Evolutionary conservation across 2,113 vertebrate genomes (phyloP).

Genomic region (Serinus canaria): DNA sequence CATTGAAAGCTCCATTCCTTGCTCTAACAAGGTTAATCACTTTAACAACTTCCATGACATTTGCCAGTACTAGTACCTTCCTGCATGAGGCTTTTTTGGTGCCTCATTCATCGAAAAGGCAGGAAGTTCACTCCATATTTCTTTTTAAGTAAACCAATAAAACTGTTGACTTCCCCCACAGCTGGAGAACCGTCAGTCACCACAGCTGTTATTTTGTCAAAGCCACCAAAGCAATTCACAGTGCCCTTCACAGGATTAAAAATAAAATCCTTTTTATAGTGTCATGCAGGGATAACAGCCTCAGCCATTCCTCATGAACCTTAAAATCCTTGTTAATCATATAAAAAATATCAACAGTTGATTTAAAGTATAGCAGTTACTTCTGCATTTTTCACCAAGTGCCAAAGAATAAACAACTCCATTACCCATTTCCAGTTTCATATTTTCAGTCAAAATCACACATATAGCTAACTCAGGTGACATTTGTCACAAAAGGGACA

Average conservation of each 20-base stretch:
- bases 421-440: constrained; percentile 30
- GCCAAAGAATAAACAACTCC: not conserved
- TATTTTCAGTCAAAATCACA: constrained; percentile 42
- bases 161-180: constrained; percentile 23
- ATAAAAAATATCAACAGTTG: constrained; percentile 42
- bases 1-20: not conserved
- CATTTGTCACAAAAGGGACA: constrained; percentile 29
- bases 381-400: constrained; percentile 39
- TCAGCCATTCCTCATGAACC: constrained; percentile 49
- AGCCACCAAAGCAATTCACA: constrained; percentile 61
- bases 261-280: constrained; percentile 63
- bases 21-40: constrained; percentile 58
- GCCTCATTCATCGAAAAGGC: constrained; percentile 32
- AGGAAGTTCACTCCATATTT: constrained; percentile 64
- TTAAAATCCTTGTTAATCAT: constrained; percentile 75
- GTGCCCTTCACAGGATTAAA: constrained; percentile 68
- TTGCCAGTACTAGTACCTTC: constrained; percentile 30
- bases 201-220: constrained; percentile 67
- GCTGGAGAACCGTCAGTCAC: constrained; percentile 61
- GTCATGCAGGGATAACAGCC: constrained; percentile 11
- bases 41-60: constrained; percentile 59
- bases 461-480: constrained; percentile 4
- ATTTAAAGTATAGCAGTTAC: constrained; percentile 21
- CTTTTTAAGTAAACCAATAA: constrained; percentile 69
- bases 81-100: constrained; percentile 30